These are phyloP conservation scores for Pteropus rufus DNA, from an alignment of 2,797 vertebrate genomes.

Conservation along the genomic window DNA sequence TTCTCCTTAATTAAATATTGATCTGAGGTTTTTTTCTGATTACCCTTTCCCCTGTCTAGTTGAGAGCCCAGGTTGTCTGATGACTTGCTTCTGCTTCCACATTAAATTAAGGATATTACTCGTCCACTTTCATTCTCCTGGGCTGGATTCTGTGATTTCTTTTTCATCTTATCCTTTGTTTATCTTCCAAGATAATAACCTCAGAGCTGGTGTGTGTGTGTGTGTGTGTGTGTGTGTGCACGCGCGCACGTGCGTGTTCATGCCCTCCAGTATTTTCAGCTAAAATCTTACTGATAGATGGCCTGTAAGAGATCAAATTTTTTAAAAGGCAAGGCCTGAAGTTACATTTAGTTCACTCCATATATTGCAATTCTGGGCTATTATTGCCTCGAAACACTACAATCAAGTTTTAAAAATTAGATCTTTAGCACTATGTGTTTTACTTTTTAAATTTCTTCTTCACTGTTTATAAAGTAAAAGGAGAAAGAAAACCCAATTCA, in stretches of 20 bases:
- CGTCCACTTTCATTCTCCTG: neutral
- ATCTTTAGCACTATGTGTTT: neutral
- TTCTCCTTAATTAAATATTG: constrained; percentile 41
- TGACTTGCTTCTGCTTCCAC: neutral
- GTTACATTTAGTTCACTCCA: neutral
- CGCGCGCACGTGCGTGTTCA: neutral
- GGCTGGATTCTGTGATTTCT: neutral
- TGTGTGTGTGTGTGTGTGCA: neutral
- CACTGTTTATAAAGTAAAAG: neutral
- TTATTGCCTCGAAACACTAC: neutral
- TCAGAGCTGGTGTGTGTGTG: neutral
- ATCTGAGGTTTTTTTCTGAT: neutral
- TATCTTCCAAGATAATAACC: neutral
- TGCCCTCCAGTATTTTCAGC: neutral
- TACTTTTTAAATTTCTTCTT: neutral
- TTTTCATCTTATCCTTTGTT: neutral
- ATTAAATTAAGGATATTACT: neutral
- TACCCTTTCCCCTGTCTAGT: neutral
- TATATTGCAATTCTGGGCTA: neutral
- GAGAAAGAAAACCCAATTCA: neutral
- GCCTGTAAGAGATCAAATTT: neutral
- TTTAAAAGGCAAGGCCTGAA: neutral
- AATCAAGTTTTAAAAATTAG: neutral
- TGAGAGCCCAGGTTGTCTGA: neutral
- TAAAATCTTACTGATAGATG: neutral